Evolutionary conservation across 2,797 vertebrate species (phyloP).

Genomic region (Esox lucius): DNA sequence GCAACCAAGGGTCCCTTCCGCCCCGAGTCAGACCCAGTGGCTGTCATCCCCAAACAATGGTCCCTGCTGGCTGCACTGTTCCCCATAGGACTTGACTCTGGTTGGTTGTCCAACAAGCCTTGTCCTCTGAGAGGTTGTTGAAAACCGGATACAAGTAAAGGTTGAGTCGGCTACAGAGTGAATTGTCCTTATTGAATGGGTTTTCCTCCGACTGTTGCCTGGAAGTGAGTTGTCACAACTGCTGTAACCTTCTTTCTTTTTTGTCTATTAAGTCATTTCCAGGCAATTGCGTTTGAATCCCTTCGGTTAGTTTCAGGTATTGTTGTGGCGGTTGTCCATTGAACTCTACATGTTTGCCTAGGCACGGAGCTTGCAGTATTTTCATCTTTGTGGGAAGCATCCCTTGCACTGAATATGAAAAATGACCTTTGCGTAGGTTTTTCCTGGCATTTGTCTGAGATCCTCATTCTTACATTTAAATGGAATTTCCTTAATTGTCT

Average conservation of each 20-base stretch:
- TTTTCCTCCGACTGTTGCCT: slow-evolving; percentile 16
- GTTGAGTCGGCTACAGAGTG: too few species aligned
- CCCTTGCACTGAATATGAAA: slow-evolving; percentile 35
- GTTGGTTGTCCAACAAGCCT: neutral
- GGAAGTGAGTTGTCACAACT: slow-evolving; percentile 16
- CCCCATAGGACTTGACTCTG: slow-evolving; percentile 22
- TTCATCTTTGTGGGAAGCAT: slow-evolving; percentile 3
- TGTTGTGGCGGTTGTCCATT: slow-evolving; percentile 24
- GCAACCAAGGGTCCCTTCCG: neutral
- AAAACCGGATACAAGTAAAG: too few species aligned
- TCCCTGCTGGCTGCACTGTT: slow-evolving; percentile 1
- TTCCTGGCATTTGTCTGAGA: slow-evolving; percentile 6
- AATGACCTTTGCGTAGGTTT: slow-evolving; percentile 16
- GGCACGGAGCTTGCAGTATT: neutral
- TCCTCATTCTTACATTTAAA: slow-evolving; percentile 38
- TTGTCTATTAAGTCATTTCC: slow-evolving; percentile 36
- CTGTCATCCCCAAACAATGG: slow-evolving; percentile 20
- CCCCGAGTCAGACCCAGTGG: slow-evolving; percentile 13
- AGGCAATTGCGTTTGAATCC: slow-evolving; percentile 37
- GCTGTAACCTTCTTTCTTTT: neutral
- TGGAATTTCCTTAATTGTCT: slow-evolving; percentile 54
- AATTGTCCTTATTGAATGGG: neutral
- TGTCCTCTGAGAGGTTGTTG: too few species aligned
- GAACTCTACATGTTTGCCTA: neutral
- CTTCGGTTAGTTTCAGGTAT: neutral